These are phyloP conservation scores for Aspidapion aeneum DNA, from an alignment of 2,888 invertebrate species.

Conservation along the genomic window DNA sequence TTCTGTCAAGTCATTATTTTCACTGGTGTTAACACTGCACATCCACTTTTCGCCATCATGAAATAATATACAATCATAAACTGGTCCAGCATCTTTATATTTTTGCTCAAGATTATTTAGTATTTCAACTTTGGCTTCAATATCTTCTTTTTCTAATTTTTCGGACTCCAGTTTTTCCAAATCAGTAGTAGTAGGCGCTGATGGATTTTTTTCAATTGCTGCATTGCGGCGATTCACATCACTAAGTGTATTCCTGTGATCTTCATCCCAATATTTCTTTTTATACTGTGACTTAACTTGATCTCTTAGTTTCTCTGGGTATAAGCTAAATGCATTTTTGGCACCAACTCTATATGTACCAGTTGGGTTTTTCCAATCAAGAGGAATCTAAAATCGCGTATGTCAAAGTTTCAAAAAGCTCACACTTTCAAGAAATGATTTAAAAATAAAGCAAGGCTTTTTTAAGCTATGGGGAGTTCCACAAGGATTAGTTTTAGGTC, in stretches of 20 bases:
- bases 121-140: conserved; percentile 82
- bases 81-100: conserved; percentile 80
- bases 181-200: conserved; percentile 29
- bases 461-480: too few relatives aligned
- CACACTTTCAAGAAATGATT: too few relatives aligned
- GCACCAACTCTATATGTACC: conserved; percentile 86
- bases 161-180: conserved; percentile 53
- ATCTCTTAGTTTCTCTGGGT: conserved; percentile 79
- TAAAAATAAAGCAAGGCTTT: too few relatives aligned
- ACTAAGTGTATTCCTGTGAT: conserved; percentile 75
- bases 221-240: conserved; percentile 71
- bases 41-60: conserved; percentile 90
- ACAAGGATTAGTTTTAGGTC: too few relatives aligned
- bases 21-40: conserved; percentile 81
- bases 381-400: conserved; percentile 72
- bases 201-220: conserved; percentile 60
- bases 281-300: conserved; percentile 71
- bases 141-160: conserved; percentile 82
- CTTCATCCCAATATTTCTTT: conserved; percentile 80
- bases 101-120: conserved; percentile 83
- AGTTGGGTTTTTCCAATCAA: conserved; percentile 77
- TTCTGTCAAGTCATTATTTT: conserved; percentile 73
- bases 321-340: conserved; percentile 81
- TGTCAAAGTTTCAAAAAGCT: too few relatives aligned
- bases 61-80: conserved; percentile 92